Base-by-base conservation (phyloP, 2,113 vertebrate species). In the Nothoprocta perdicaria region DNA sequence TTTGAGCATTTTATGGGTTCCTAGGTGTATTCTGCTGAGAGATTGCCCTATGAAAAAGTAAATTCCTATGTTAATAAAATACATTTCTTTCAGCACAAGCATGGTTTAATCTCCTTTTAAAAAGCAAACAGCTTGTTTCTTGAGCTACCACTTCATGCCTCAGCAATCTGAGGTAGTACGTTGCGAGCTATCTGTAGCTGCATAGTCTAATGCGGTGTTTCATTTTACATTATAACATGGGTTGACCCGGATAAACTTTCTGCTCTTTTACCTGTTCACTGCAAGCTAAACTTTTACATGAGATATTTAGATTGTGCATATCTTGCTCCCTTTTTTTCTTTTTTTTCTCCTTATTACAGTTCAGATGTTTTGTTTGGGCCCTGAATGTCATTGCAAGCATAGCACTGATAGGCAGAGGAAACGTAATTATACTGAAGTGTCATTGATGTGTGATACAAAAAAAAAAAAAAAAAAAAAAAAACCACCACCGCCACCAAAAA, bases 381-480 rank as follows among this genome's bases (percentile, higher is more conserved):
- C 41, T 71, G 69, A 63, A 41, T 33, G 38, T 92, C 0, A 0
- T 43, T 58, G 3, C 61, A 46, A 77, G 12, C 29, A 10, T 29
- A 14, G 31, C 60, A 33, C 22, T 79, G 38, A 31, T 33, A 65
- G 31, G 73, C 9, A 48, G 50, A 46, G 24, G 62, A 84, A 55
- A 8, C 13, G 24, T 27, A 23, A 8, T 72, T 91, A 18, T 87
- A 16, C 52, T 68, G 38, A 79, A 76, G 58, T 65, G 12, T 45
- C 43, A 0, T 27, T 82, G 24, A 33, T 82, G 6, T 24, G 43
- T 79, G 24, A 10, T 76, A 72, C 10, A 27, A 74, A 78, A 71
- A 81, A 50, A 89, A 78, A 75, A 81, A 48, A 89, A 62, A 84
- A 69, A 89, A 62, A 86, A 55, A 71, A 78, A 75, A 72, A 81